Conservation (phyloP, 2,797 vertebrate genomes). For the Paguma larvata region DNA sequence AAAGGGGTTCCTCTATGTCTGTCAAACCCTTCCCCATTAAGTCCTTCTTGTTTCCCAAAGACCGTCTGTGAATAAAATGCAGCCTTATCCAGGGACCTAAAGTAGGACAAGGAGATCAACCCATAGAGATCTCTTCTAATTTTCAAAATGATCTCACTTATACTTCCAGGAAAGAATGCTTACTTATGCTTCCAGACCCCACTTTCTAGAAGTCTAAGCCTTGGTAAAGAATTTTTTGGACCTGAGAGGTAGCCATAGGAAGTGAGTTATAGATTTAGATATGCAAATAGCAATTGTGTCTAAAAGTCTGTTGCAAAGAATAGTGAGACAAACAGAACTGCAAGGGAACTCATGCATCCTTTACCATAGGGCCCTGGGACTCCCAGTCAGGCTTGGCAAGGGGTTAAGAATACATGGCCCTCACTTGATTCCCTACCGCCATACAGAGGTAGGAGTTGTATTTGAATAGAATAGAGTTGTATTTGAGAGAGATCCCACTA, state of each 20-base stretch:
- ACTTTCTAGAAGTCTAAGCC: constrained; percentile 2
- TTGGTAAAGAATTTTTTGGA: not conserved
- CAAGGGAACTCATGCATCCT: not conserved
- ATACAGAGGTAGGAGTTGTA: not conserved
- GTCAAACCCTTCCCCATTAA: not conserved
- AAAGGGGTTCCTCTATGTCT: not conserved
- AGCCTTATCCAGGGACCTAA: not conserved
- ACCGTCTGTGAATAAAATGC: constrained; percentile 17
- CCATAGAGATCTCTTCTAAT: not conserved
- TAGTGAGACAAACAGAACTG: not conserved
- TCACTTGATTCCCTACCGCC: not conserved
- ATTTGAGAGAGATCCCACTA: not conserved
- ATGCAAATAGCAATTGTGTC: not conserved
- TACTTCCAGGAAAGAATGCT: not conserved
- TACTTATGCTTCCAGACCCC: no score
- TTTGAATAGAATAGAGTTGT: not conserved
- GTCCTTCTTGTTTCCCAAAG: not conserved
- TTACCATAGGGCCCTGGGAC: not conserved
- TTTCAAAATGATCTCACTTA: constrained; percentile 34
- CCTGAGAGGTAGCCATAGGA: not conserved
- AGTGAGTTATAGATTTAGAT: not conserved
- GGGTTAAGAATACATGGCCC: not conserved
- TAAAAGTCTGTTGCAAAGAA: not conserved
- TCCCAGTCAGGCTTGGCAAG: not conserved
- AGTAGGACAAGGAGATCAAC: not conserved